A percentile compares a stretch with the other conserved stretches of the same genome.
These are phyloP conservation scores for Plagodis pulveraria DNA, from an alignment of 2,888 invertebrate genomes.

Conservation along the genomic window DNA sequence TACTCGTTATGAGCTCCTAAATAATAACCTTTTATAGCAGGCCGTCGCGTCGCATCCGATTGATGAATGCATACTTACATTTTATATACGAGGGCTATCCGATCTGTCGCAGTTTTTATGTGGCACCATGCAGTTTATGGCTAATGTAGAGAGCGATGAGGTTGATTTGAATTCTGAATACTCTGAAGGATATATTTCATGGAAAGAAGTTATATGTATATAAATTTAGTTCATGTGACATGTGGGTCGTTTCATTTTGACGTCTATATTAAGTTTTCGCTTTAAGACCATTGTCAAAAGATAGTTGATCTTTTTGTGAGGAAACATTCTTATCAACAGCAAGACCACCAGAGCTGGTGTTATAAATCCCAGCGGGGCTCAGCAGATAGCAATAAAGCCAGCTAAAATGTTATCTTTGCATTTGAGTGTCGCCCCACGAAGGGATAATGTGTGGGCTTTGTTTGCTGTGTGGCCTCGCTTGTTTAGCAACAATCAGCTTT, in stretches of 20 bases:
- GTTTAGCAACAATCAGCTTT: slow-evolving; percentile 57
- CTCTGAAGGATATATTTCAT: slow-evolving; percentile 12
- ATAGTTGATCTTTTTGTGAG: slow-evolving; percentile 3
- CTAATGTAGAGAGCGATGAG: slow-evolving; percentile 62
- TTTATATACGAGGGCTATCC: slow-evolving; percentile 68
- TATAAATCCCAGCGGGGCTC: slow-evolving; percentile 45
- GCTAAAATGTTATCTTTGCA: slow-evolving; percentile 43
- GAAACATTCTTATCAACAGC: slow-evolving; percentile 24
- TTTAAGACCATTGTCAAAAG: slow-evolving; percentile 7
- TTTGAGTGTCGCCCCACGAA: slow-evolving; percentile 42
- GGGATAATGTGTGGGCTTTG: slow-evolving; percentile 47
- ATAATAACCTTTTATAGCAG: slow-evolving; percentile 80
- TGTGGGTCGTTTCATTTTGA: background rate
- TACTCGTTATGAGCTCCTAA: slow-evolving; percentile 78
- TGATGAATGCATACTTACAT: slow-evolving; percentile 72
- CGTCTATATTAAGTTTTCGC: slow-evolving; percentile 4
- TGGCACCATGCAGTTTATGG: slow-evolving; percentile 70
- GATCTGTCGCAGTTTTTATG: slow-evolving; percentile 70
- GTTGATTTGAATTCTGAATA: slow-evolving; percentile 41
- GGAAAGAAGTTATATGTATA: background rate
- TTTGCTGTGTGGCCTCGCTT: slow-evolving; percentile 58
- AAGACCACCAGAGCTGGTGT: slow-evolving; percentile 42
- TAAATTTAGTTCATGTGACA: background rate
- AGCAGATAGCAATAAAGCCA: slow-evolving; percentile 37
- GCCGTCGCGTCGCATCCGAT: slow-evolving; percentile 60